Conservation (phyloP, 1,140 invertebrate species). For the Drosophila neocordata region DNA sequence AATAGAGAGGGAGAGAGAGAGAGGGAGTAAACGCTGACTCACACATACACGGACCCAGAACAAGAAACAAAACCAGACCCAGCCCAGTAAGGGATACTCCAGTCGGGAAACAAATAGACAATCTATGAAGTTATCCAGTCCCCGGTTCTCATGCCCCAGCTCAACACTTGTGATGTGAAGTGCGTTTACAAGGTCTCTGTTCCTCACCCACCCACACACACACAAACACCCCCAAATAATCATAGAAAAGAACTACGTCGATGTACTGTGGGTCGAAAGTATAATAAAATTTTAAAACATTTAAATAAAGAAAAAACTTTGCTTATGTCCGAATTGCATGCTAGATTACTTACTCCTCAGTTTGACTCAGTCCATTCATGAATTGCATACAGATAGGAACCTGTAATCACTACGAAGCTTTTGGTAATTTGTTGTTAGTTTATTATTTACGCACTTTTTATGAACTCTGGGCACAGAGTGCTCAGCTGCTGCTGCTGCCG, state of each 20-base stretch:
- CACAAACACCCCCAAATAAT: slow-evolving; percentile 14
- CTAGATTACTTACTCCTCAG: too few species aligned
- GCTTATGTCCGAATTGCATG: too few species aligned
- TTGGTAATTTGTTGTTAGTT: background rate
- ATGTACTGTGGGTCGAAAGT: slow-evolving; percentile 3
- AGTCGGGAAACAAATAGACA: slow-evolving; percentile 67
- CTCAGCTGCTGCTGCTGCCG: slow-evolving; percentile 37
- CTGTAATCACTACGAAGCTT: too few species aligned
- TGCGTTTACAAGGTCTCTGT: slow-evolving; percentile 36
- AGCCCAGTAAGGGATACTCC: slow-evolving; percentile 43
- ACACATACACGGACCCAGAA: slow-evolving; percentile 26
- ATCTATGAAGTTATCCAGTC: slow-evolving; percentile 56
- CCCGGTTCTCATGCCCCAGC: slow-evolving; percentile 3
- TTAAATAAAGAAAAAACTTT: too few species aligned
- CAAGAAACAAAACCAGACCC: slow-evolving; percentile 24
- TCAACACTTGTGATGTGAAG: slow-evolving; percentile 41
- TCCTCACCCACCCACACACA: slow-evolving; percentile 9
- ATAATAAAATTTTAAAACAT: background rate
- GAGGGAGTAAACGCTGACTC: slow-evolving; percentile 39
- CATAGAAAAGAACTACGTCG: slow-evolving; percentile 18
- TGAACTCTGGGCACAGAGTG: background rate
- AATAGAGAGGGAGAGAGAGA: too few species aligned
- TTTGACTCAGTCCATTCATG: background rate
- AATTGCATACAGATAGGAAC: background rate
- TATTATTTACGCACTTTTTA: background rate